A percentile compares a stretch with the other conserved stretches of the same genome.
phyloP scores from a whole-genome alignment of 2,888 invertebrate species.

The Aleiodes testaceus region DNA sequence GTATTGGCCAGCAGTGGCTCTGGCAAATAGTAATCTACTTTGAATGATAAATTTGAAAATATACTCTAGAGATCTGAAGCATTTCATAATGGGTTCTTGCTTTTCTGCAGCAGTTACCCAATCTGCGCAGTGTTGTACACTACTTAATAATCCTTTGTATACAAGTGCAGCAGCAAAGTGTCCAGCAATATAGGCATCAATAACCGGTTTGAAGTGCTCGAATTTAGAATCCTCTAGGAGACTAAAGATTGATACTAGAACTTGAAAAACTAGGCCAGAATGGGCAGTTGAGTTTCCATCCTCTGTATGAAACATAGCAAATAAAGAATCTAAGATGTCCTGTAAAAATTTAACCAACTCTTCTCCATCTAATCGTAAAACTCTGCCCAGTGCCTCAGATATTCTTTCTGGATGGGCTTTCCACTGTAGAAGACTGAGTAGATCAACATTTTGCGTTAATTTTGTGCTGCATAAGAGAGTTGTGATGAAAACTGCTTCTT shows the following conservation, averaged over 20 bases:
- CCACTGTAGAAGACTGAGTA: conserved; percentile 93
- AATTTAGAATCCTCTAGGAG: conserved; percentile 92
- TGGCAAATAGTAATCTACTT: conserved; percentile 86
- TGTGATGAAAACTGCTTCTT: conserved; percentile 87
- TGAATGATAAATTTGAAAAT: conserved; percentile 95
- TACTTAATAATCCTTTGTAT: conserved; percentile 91
- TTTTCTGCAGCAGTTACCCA: conserved; percentile 89
- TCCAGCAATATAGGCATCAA: conserved; percentile 94
- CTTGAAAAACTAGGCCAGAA: conserved; percentile 93
- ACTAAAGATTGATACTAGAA: conserved; percentile 93
- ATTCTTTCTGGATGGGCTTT: conserved; percentile 90
- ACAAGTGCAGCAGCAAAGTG: conserved; percentile 96
- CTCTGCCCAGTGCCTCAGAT: conserved; percentile 87
- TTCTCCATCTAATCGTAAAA: conserved; percentile 87
- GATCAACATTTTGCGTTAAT: conserved; percentile 94
- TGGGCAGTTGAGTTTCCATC: conserved; percentile 92
- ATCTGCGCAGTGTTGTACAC: conserved; percentile 92
- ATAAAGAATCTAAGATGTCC: conserved; percentile 94
- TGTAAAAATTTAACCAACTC: conserved; percentile 96
- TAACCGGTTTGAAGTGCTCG: conserved; percentile 94
- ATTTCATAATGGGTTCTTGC: conserved; percentile 92
- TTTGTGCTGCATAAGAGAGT: conserved; percentile 96
- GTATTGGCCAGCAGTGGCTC: conserved; percentile 90
- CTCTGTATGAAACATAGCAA: conserved; percentile 94
- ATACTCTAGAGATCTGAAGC: conserved; percentile 91